Base-by-base conservation (phyloP, 1,140 invertebrate species). In the Hylyphantes graminicola region DNA sequence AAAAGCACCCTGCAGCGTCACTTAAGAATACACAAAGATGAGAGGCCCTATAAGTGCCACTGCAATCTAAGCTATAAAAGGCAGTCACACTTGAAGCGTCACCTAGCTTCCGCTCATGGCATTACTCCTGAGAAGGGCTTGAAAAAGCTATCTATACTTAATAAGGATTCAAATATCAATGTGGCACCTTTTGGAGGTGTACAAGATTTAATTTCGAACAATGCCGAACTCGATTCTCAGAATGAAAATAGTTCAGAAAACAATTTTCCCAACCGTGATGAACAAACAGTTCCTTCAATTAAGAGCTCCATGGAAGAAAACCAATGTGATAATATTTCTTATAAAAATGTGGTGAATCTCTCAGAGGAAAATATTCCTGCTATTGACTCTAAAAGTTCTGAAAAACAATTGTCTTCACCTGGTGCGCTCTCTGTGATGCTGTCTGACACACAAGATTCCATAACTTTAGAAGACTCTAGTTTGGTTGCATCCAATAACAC, bases 1-100 rank as follows among this genome's bases (percentile, higher is more conserved):
- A 89, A 88, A 67, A 89, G 88, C 75, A 89, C 88, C 10, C 87
- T 90, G 15, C 89, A 89, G 67, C 88, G 88, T 76, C 89, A 90
- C 70, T 86, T 87, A 48, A 88, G 89, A 74, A 89, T 89, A 61
- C 90, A 90, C 79, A 90, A 85, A 78, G 88, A 89, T 57, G 86
- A 87, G 11, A 85, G 88, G 61, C 84, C 87, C 8, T 84, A 86
- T 50, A 83, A 79, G 53, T 87, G 85, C 35, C 64, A 86, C 35
- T 87, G 86, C 13, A 67, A 64, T 53, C 59, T 81, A 50, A 61
- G 63, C 11, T 87, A 84, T 35, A 87, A 87, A 86, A 82, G 89
- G 35, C 86, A 88, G 81, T 89, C 89, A 55, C 90, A 90, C 80
- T 80, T 90, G 57, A 88, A 89, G 35, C 87, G 90, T 17, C 90